Evolutionary conservation across 2,797 vertebrate genomes (phyloP), one percentile per base, ranked within the genome.

Genomic region (Pseudochirops corinnae): DNA sequence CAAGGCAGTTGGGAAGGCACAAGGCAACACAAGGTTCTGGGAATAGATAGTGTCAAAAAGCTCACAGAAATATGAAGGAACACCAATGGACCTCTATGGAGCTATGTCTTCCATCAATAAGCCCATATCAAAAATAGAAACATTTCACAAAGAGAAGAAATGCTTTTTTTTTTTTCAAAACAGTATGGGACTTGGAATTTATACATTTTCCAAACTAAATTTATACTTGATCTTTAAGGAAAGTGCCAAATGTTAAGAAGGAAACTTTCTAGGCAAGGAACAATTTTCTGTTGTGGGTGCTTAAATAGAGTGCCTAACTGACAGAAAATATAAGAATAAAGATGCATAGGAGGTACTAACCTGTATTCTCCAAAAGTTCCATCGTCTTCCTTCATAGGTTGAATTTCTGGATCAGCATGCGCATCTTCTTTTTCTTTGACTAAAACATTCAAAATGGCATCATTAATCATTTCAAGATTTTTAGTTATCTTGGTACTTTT

Each of bases 351-450:
- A 97, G 57, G 94, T 98, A 97, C 99, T 99, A 99, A 99, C 99
- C 99, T 99, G 99, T 99, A 99, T 99, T 99, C 99, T 98, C 99
- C 99, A 99, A 99, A 99, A 26, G 99, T 99, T 97, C 99, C 99
- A 97, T 99, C 99, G 52, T 99, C 99, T 94, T 99, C 99, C 98
- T 99, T 99, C 99, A 99, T 99, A 92, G 99, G 99, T 96, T 99
- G 99, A 98, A 99, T 99, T 99, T 99, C 99, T 29, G 99, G 99
- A 98, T 99, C 99, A 50, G 99, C 99, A 95, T 99, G 99, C 50
- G 99, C 99, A 67, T 99, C 99, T 98, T 99, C 99, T 95, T 99
- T 99, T 98, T 99, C 99, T 99, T 99, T 99, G 97, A 99, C 99
- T 99, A 96, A 97, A 98, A 98, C 91, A 94, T 96, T 92, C 90